Evolutionary conservation across 2,797 vertebrate genomes (phyloP), one percentile per base, ranked within the genome.

Genomic region (Allobates femoralis): DNA sequence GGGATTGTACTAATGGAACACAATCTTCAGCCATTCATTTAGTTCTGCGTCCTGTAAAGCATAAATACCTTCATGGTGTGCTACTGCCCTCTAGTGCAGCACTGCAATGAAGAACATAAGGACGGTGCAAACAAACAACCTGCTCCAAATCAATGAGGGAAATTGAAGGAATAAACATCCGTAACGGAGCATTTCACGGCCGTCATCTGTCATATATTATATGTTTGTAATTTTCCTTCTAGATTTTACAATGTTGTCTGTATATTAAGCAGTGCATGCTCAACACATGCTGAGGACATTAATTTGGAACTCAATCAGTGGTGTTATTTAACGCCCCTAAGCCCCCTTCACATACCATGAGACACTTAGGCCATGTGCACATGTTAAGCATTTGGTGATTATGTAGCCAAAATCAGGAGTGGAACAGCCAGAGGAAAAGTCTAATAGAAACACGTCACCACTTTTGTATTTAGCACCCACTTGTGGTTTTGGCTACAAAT

Each of bases 21-120:
- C 0, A 58, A 80, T 53, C 15, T 50, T 3, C 50, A 75, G 28
- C 73, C 85, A 85, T 89, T 89, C 74, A 85, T 75, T 37, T 83
- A 12, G 60, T 0, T 0, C 19, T 64, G 46, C 81, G 0, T 32
- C 0, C 11, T 56, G 0, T 74, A 74, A 85, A 2, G 56, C 34
- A 5, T 0, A 0, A 5, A 56, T 75, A 74, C 86, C 91, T 90
- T 2, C 5, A 69, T 5, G 90, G 91, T 89, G 88, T 87, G 74
- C 92, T 93, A 91, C 94, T 94, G 94, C 94, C 95, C 94, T 89
- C 95, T 0, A 87, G 95, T 94, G 95, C 75, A n/a, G 28, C 51
- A 34, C 21, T 37, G 71, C n/a, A 41, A 50, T 26, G 23, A 74
- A 23, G 34, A 71, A 28, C 28, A 66, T 12, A 66, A 30, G 62